Evolutionary conservation across 2,113 vertebrate genomes (phyloP), one percentile per base, ranked within the genome.

Genomic region (Corvus hawaiiensis): DNA sequence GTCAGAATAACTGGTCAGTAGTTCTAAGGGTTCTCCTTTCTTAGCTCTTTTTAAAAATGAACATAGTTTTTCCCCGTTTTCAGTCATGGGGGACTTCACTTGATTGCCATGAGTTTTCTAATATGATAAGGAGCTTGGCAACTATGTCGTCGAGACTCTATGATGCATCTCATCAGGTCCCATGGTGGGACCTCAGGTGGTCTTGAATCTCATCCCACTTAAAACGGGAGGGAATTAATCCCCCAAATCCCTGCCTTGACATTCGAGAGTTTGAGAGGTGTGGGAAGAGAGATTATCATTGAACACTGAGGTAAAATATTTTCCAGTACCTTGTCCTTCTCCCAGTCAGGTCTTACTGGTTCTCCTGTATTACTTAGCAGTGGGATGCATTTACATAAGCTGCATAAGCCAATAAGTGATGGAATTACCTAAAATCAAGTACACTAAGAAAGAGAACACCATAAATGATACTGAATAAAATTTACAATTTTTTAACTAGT

Each of bases 121-220:
- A 48, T 10, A 33, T 3, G 3, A 24, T 24, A 10, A 64, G 44
- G 21, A 54, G 2, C 14, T 49, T 41, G 43, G 12, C 6, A 44
- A 35, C 10, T 32, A 17, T 0, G 0, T 28, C 19, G 32, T 9
- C 24, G 62, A 28, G 13, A 56, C 5, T 14, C 13, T 61, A 18
- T 6, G 41, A 61, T 16, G 5, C 6, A 39, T 21, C 10, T 84
- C 6, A n/a, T 27, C 0, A 0, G 14, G 5, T 67, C 10, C 3
- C 7, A 13, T 9, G 16, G 39, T 41, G 39, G 39, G 39, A 41
- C 39, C 17, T 71, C 28, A 37, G 3, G 10, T 28, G 20, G 10
- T 71, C 35, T 63, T 3, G 1, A 82, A 55, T 17, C 1, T 75
- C 13, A 63, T 51, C 10, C 13, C 16, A 39, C 12, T 79, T 72